Percentiles rank a stretch among this genome's conserved stretches.
These are phyloP conservation scores for Bryconaethiops microstoma DNA, from an alignment of 2,797 vertebrate genomes.

Conservation along the genomic window DNA sequence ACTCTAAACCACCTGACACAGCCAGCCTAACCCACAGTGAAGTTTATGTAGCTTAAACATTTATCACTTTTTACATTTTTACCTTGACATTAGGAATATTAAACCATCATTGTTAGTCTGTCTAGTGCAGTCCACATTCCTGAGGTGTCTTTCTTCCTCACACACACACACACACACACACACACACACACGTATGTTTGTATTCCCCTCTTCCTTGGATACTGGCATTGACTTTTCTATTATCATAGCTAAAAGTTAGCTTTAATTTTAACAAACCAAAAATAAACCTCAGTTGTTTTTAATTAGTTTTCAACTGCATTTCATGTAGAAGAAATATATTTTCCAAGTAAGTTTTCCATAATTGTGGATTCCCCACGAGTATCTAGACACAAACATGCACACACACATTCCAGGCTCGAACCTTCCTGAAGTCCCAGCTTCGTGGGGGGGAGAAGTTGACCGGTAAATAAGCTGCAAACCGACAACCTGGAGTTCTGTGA, in stretches of 20 bases:
- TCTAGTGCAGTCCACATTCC: conserved; percentile 10
- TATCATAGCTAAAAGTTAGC: too few species aligned
- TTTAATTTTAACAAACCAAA: too few species aligned
- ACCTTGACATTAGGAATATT: not conserved
- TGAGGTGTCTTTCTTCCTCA: not conserved
- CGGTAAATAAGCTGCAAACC: too few species aligned
- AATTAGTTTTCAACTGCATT: too few species aligned
- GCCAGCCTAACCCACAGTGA: not conserved
- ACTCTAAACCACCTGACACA: not conserved
- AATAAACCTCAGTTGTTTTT: too few species aligned
- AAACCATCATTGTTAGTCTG: not conserved
- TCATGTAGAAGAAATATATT: too few species aligned
- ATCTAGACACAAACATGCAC: not conserved
- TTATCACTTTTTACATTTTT: not conserved
- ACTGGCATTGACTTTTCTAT: not conserved
- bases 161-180: conserved; percentile 19
- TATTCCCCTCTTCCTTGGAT: not conserved
- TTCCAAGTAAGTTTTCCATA: not conserved
- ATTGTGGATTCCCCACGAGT: not conserved
- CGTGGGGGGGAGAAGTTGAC: not conserved
- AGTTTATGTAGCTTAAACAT: not conserved
- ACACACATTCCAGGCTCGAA: not conserved
- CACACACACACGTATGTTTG: not conserved
- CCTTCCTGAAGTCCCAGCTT: not conserved
- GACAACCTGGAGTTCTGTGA: too few species aligned